Evolutionary conservation across 2,888 invertebrate species (phyloP).

Genomic region (Drosophila putrida): DNA sequence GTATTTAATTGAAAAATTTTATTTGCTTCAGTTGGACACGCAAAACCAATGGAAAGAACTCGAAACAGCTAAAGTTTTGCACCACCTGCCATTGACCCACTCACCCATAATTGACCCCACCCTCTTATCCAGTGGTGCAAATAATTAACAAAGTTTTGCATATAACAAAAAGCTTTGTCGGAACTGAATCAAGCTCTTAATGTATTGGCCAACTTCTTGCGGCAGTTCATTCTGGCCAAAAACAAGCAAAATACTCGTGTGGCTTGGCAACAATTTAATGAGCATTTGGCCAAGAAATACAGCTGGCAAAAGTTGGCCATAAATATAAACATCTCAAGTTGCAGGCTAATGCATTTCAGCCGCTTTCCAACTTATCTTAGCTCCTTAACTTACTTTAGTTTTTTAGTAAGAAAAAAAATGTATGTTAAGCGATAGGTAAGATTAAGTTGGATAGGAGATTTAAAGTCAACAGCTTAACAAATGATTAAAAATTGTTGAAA

Average conservation of each 20-base stretch:
- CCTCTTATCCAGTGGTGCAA: conserved; percentile 45
- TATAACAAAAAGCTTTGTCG: conserved; percentile 16
- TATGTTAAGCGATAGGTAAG: neutral
- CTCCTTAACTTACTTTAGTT: neutral
- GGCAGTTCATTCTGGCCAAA: neutral
- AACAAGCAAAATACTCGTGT: neutral
- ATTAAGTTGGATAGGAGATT: neutral
- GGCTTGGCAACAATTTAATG: conserved; percentile 11
- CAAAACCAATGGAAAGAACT: conserved; percentile 13
- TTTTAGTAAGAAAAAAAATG: neutral
- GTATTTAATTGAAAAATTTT: conserved; percentile 29
- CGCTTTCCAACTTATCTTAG: neutral
- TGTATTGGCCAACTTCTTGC: conserved; percentile 20
- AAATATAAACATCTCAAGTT: conserved; percentile 3
- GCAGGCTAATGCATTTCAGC: conserved; percentile 3
- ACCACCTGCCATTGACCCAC: neutral
- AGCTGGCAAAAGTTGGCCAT: neutral
- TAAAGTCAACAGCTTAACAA: conserved; percentile 1
- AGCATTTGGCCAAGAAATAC: neutral
- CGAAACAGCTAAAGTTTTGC: conserved; percentile 42
- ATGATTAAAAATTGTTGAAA: conserved; percentile 10
- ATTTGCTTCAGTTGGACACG: conserved; percentile 25
- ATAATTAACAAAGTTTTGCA: conserved; percentile 67
- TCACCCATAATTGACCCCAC: neutral
- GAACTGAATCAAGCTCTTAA: conserved; percentile 9